Base-by-base conservation (phyloP, 1,140 invertebrate species). In the Lucilia cuprina region DNA sequence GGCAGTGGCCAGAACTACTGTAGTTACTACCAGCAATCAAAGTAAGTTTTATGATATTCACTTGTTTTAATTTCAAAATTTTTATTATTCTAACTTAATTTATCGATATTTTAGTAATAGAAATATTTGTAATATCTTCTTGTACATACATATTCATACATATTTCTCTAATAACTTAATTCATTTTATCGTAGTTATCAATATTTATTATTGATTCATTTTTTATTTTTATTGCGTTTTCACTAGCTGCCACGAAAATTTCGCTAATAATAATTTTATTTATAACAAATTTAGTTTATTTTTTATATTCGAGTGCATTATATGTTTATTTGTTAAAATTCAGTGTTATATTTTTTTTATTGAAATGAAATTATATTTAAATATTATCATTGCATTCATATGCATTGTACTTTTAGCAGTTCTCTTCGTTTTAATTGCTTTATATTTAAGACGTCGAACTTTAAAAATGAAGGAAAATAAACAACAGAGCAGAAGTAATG, bases 361-460 rank as follows among this genome's bases (percentile, higher is more conserved):
- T 78, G 3, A 65, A 70, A 83, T 83, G 82, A 12, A 83, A 70
- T 34, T 83, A n/a, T 83, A 83, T 83, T 65, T 19, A n/a, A 47
- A 83, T 83, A 83, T 83, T 65, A 83, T 83, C 70, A 65, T 83
- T n/a, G 65, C 65, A 25, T 70, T 83, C 35, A 50, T 83, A 13
- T 47, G 21, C n/a, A 83, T 83, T 70, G 82, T 83, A 10, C 14
- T 83, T n/a, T 74, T 83, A 19, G 19, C 55, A 10, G 50, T 34
- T 13, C 65, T 65, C 9, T 50, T 65, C 35, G 47, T 83, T 34
- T 70, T 83, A 7, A 8, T 83, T 34, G 82, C 82, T 8, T 19
- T 83, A 19, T 83, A 60, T 74, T 35, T 83, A 47, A 34, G 55
- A 70, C 82, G 82, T 3, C 25, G 82, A 74, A 80, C 82, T 9